Conservation (phyloP, 2,113 vertebrate species). For the Eidolon helvum region DNA sequence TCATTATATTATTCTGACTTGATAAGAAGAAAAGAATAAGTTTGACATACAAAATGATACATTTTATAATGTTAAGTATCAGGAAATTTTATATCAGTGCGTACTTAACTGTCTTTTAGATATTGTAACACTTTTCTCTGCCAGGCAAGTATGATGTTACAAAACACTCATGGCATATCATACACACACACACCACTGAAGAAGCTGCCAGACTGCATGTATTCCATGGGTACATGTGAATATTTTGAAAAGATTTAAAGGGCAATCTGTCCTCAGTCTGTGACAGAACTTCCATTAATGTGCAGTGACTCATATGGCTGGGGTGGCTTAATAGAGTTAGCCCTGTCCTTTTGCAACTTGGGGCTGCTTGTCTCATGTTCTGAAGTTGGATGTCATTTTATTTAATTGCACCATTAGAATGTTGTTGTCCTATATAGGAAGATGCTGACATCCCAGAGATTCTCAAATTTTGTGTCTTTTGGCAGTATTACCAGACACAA, state of each 20-base stretch:
- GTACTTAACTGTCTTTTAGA: not conserved
- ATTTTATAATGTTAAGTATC: not conserved
- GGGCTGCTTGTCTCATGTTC: not conserved
- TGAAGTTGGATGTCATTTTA: slow-evolving; percentile 19
- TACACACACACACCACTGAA: not conserved
- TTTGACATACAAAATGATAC: not conserved
- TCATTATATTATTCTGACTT: not conserved
- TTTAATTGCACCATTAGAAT: not conserved
- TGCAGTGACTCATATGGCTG: slow-evolving; percentile 44
- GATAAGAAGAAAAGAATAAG: not conserved
- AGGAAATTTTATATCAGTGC: not conserved
- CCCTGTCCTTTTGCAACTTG: slow-evolving; percentile 15
- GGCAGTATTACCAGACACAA: not conserved
- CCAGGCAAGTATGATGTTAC: not conserved
- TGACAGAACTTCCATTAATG: slow-evolving; percentile 40
- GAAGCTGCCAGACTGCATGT: not conserved
- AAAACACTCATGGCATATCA: not conserved
- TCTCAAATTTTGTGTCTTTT: slow-evolving; percentile 2
- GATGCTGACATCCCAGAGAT: not conserved
- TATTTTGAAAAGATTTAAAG: slow-evolving; percentile 46
- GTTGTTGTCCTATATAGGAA: not conserved
- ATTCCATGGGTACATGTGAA: slow-evolving; percentile 9
- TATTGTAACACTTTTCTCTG: not conserved
- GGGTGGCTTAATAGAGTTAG: slow-evolving; percentile 41
- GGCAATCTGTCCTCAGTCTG: slow-evolving; percentile 24